Base-by-base conservation (phyloP, 2,888 invertebrate genomes). In the Gryllus longicercus region DNA sequence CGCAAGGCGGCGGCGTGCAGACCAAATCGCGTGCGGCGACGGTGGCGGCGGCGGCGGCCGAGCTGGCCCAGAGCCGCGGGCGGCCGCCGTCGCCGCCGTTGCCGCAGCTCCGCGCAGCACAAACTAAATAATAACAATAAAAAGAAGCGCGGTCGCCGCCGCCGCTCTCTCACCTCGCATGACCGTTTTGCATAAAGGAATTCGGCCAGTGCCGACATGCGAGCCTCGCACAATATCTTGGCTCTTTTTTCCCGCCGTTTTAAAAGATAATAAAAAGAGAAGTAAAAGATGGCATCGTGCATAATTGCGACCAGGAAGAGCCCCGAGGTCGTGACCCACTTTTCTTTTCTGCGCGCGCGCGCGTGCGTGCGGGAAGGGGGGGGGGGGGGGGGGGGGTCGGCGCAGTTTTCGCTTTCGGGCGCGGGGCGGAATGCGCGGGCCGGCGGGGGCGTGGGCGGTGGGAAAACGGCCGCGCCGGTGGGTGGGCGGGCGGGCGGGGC, bases 181-280 rank as follows among this genome's bases (percentile, higher is more conserved):
- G 63, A 18, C 63, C 63, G 63, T 63, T 63, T 63, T n/a, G 63
- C 63, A 63, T 16, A 63, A 63, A 63, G n/a, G 63, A 63, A 63
- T 63, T 63, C 63, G 63, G 63, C 16, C 14, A 63, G 63, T n/a
- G 63, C 63, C 14, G 11, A 63, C 63, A 63, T 63, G 63, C 63
- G n/a, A 38, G n/a, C 63, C 63, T 18, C 63, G n/a, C 63, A 63
- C 63, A 63, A 63, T 63, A 63, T 16, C 16, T 63, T 16, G 63
- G 12, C n/a, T 63, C 11, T 63, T 63, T 63, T n/a, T 63, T 63
- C 63, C 16, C 16, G 14, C 63, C 63, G 63, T 10, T 63, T 63
- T 18, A 63, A 63, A 63, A 63, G 63, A 63, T 63, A 63, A n/a
- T 63, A 63, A 63, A 63, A 63, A 14, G 63, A 8, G 38, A 38